Base-by-base conservation (phyloP, 2,797 vertebrate species). In the Macropodus opercularis region DNA sequence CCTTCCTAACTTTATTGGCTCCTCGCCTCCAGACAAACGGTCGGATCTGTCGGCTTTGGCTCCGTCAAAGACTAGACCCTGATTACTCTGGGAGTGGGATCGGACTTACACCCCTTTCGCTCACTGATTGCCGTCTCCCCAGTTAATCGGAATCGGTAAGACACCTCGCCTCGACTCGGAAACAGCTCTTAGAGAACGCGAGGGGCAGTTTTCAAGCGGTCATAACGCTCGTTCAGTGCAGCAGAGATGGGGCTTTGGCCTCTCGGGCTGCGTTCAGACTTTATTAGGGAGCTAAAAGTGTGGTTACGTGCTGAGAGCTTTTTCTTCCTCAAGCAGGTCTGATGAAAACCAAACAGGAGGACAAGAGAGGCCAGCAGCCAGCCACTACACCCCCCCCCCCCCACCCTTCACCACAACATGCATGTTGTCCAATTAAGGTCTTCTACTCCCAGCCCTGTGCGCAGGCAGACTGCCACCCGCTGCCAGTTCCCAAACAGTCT, bases 381-480 rank as follows among this genome's bases (percentile, higher is more conserved):
- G 29, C 31, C 52, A 48, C 34, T 19, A 40, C 49, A 24, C 11
- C 13, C 49, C 19, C 22, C 62, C 5, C 13, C 11, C 43, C 19
- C 52, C 55, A 15, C 55, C 34, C 31, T 51, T 59, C 63, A 51
- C 73, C 48, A 67, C 69, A 75, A 63, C 75, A 77, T 43, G 56
- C 34, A 42, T 44, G 39, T 82, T 89, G 81, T 84, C 90, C 90
- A 90, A 87, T 90, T 90, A 91, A 90, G 91, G 90, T 74, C 75
- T 81, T 83, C 73, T 80, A 38, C 70, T 80, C 65, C 18, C 50
- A 1, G 42, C 56, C 63, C 56, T 32, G 52, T 36, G 55, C 75
- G 71, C 68, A 64, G 67, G 69, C 60, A 66, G 49, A 18, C 79
- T 64, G 57, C 73, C 69, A 79, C 71, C 9, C 23, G 31, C 78